phyloP scores from a whole-genome alignment of 2,797 vertebrate genomes.

The Macroramphosus scolopax region DNA sequence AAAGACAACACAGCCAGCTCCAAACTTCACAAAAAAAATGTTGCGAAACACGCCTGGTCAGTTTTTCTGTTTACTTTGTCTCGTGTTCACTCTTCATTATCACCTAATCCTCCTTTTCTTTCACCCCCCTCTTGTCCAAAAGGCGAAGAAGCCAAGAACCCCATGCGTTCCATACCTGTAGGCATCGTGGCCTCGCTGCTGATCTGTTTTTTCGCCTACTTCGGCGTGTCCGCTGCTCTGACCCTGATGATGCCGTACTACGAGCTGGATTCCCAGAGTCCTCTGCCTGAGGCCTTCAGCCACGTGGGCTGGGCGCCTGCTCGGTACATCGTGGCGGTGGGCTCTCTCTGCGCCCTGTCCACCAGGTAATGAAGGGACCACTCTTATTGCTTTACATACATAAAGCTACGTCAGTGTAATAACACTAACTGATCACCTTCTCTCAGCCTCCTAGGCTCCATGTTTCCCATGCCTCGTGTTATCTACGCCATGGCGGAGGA shows the following conservation, averaged over 20 bases:
- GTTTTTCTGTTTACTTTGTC: not conserved
- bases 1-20: no score
- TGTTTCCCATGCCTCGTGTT: constrained; percentile 98
- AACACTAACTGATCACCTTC: no score
- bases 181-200: constrained; percentile 92
- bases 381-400: no score
- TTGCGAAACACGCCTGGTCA: no score
- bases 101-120: not conserved
- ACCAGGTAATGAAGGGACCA: no score
- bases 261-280: constrained; percentile 83
- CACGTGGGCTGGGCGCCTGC: constrained; percentile 86
- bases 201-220: constrained; percentile 95
- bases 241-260: constrained; percentile 98
- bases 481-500: constrained; percentile 98
- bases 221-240: constrained; percentile 90
- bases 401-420: no score
- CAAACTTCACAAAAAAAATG: no score
- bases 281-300: constrained; percentile 90
- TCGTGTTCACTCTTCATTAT: not conserved
- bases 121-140: not conserved
- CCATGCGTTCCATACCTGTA: constrained; percentile 90
- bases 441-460: constrained; percentile 87
- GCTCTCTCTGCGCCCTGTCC: constrained; percentile 94
- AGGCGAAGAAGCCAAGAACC: constrained; percentile 97
- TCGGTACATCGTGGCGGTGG: constrained; percentile 88